Percentiles rank a stretch among this genome's conserved stretches.
Conservation (phyloP, 2,113 vertebrate genomes). For the Morone saxatilis region DNA sequence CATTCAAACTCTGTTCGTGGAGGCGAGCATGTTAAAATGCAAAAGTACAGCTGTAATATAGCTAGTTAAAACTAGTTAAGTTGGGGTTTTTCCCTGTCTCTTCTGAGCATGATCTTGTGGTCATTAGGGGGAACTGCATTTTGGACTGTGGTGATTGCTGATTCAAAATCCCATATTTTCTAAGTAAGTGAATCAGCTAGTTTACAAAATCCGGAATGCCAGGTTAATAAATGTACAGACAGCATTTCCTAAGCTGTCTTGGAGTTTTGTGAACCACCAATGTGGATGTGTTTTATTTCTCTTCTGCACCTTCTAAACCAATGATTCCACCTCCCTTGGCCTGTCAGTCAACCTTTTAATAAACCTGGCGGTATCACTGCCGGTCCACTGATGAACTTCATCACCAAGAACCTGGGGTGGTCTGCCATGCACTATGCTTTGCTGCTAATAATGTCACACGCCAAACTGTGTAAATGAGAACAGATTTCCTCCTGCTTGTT, state of each 20-base stretch:
- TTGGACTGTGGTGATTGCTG: neutral
- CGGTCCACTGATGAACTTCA: neutral
- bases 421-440: neutral
- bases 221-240: neutral
- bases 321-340: neutral
- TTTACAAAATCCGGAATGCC: neutral
- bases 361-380: neutral
- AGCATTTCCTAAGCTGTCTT: neutral
- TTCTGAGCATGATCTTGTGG: neutral
- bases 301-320: neutral
- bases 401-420: neutral
- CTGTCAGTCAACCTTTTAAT: no score
- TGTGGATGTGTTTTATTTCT: neutral
- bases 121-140: neutral
- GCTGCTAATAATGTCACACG: conserved; percentile 3
- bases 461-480: conserved; percentile 46
- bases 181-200: neutral
- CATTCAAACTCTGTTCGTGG: no score
- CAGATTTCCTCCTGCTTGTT: conserved; percentile 23
- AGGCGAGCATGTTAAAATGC: no score
- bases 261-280: neutral
- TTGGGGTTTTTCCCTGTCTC: neutral
- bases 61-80: no score
- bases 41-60: neutral
- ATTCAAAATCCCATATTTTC: neutral